Base-by-base conservation (phyloP, 2,888 invertebrate species). In the Corythucha ciliata region DNA sequence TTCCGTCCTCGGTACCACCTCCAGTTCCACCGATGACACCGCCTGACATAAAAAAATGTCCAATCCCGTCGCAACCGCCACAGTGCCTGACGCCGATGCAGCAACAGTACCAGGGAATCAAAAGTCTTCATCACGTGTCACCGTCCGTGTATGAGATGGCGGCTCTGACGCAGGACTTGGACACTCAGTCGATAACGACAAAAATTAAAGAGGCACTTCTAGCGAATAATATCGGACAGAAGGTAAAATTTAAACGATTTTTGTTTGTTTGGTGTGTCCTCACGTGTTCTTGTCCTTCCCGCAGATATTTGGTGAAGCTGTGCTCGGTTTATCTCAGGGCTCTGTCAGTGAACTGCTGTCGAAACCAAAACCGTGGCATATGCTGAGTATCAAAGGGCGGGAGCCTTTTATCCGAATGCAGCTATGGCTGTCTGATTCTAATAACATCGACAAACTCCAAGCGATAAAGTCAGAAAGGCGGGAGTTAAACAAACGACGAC, bases 111-210 rank as follows among this genome's bases (percentile, higher is more conserved):
- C 47, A 49, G 3, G 75, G 79, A 2, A 75, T 87, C 73, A 76
- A 88, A 27, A 77, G 74, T 55, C 76, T 88, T 59, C 84, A 85
- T 58, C 86, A 88, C 64, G 87, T 90, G 32, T 46, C 57, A 6
- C 90, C 91, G n/a, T 92, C 91, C 62, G 93, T 94, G 14, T 92
- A 94, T 69, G 94, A 96, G 70, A 91, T 94, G 86, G 93, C 94
- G 1, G 94, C 94, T 4, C 75, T 94, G 36, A 94, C 94, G 8
- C 91, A 91, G 63, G 94, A 94, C 68, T 76, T 97, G 57, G 96
- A 97, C 70, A 97, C 97, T 2, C 91, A 94, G 67, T 82, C 85
- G 18, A 91, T 96, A 63, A 96, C 96, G 2, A 92, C 92, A 7
- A 90, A 91, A 69, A 94, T 96, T 67, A 97, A 96, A 67, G 96